phyloP scores from a whole-genome alignment of 2,797 vertebrate species.

The Thaleichthys pacificus region DNA sequence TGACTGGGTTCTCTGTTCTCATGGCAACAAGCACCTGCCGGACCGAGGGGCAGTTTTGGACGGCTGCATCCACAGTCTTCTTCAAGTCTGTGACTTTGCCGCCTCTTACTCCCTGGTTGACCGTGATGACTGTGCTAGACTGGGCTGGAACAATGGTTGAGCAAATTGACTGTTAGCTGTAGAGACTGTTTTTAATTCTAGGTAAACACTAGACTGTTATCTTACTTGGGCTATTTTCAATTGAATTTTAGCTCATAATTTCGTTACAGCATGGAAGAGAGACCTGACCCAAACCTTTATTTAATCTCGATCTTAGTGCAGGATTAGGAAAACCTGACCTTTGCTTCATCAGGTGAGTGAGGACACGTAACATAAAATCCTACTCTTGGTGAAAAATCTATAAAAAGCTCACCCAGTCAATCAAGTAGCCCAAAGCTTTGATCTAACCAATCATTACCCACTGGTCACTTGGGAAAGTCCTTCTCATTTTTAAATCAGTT shows the following conservation, averaged over 20 bases:
- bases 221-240: neutral
- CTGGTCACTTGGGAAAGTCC: neutral
- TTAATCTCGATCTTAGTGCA: neutral
- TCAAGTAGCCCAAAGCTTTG: slow-evolving; percentile 14
- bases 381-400: neutral
- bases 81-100: slow-evolving; percentile 85
- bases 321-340: slow-evolving; percentile 14
- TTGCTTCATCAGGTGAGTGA: neutral
- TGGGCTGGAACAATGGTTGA: slow-evolving; percentile 71
- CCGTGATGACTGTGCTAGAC: slow-evolving; percentile 91
- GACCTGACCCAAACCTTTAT: neutral
- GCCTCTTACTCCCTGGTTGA: slow-evolving; percentile 88
- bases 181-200: no score
- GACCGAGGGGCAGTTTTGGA: slow-evolving; percentile 83
- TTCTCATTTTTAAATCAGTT: neutral
- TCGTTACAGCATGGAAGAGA: neutral
- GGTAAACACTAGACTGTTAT: no score
- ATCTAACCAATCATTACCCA: slow-evolving; percentile 12
- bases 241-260: neutral
- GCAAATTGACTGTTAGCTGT: neutral
- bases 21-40: slow-evolving; percentile 85
- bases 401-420: slow-evolving; percentile 15
- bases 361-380: neutral
- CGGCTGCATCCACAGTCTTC: slow-evolving; percentile 84
- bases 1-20: slow-evolving; percentile 83